Evolutionary conservation across 2,113 vertebrate genomes (phyloP).

Genomic region (Eolophus roseicapilla): DNA sequence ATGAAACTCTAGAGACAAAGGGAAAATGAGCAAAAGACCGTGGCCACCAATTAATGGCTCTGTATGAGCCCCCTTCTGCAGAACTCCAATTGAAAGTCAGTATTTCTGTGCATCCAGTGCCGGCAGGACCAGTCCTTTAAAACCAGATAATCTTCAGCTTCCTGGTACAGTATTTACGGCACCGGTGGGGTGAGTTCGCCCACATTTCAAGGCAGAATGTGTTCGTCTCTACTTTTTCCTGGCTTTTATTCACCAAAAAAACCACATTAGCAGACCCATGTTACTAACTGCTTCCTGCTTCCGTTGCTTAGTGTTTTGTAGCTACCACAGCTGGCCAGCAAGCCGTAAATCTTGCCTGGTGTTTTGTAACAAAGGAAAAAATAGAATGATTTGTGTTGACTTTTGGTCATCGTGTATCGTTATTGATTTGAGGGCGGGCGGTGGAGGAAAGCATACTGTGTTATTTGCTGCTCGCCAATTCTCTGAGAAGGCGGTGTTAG

Average conservation of each 20-base stretch:
- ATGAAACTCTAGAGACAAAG: not conserved
- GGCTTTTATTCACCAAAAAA: not conserved
- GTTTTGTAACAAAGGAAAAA: conserved; percentile 41
- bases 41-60: not conserved
- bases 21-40: not conserved
- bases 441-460: not conserved
- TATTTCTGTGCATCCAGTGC: not conserved
- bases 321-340: not conserved
- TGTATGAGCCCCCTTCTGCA: not conserved
- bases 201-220: not conserved
- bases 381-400: conserved; percentile 33
- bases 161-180: not conserved
- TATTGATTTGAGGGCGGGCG: conserved; percentile 11
- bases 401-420: conserved; percentile 13
- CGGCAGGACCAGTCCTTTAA: not conserved
- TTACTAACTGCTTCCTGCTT: conserved; percentile 26
- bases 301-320: not conserved
- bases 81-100: not conserved
- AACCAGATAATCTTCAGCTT: not conserved
- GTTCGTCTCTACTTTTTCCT: conserved; percentile 6
- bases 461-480: not conserved
- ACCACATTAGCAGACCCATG: not conserved
- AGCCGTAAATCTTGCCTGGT: not conserved
- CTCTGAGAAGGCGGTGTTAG: not conserved
- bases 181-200: not conserved